These are phyloP conservation scores for Drosophila eugracilis DNA, from an alignment of 1,140 invertebrate genomes.

Conservation along the genomic window DNA sequence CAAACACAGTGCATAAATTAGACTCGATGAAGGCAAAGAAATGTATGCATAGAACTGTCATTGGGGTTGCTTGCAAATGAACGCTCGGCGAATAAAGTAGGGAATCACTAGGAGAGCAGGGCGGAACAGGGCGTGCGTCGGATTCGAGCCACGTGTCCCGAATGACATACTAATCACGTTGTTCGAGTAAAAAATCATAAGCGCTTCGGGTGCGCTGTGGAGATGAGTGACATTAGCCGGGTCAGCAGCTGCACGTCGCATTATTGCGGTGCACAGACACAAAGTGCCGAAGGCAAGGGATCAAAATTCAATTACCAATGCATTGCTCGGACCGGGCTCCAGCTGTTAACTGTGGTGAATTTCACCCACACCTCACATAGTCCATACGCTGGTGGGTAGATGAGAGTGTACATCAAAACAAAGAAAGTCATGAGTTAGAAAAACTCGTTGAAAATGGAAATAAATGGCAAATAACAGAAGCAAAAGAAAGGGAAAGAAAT, in stretches of 20 bases:
- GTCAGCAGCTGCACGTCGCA: constrained; percentile 61
- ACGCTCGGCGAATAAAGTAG: constrained; percentile 35
- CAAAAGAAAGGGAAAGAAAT: constrained; percentile 4
- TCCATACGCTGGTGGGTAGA: constrained; percentile 20
- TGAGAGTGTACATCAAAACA: constrained; percentile 73
- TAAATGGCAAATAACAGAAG: background rate
- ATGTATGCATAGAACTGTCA: constrained; percentile 61
- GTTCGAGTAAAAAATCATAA: constrained; percentile 37
- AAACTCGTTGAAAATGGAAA: constrained; percentile 59
- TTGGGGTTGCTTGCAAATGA: constrained; percentile 64
- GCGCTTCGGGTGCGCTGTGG: no score
- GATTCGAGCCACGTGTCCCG: constrained; percentile 67
- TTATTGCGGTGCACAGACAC: constrained; percentile 60
- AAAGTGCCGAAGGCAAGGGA: constrained; percentile 54
- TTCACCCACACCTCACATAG: constrained; percentile 28
- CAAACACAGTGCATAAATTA: constrained; percentile 30
- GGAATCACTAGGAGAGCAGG: constrained; percentile 26
- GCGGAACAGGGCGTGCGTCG: constrained; percentile 38
- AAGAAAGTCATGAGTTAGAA: constrained; percentile 61
- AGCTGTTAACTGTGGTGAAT: constrained; percentile 68
- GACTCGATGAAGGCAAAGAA: constrained; percentile 26
- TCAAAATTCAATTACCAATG: constrained; percentile 74
- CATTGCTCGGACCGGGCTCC: constrained; percentile 32
- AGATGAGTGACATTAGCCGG: constrained; percentile 44
- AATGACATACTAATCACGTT: constrained; percentile 70